phyloP scores from a whole-genome alignment of 2,888 invertebrate species.

The Synanthedon formicaeformis region DNA sequence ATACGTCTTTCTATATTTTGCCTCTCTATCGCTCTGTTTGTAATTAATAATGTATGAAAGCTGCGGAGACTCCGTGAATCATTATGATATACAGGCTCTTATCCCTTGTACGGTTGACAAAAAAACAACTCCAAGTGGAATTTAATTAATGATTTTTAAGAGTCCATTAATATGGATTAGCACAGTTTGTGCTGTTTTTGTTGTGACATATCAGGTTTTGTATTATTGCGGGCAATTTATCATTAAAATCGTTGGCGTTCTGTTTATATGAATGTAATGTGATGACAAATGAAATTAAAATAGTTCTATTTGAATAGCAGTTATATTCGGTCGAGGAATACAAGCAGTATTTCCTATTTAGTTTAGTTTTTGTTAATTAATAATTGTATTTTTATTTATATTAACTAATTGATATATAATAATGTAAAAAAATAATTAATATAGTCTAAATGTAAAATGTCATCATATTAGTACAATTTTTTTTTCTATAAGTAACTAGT shows the following conservation, averaged over 20 bases:
- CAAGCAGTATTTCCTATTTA: no score
- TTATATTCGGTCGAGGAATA: no score
- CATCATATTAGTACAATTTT: no score
- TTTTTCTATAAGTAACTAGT: no score
- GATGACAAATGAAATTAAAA: no score
- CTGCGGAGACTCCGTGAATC: conserved; percentile 45
- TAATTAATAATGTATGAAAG: conserved; percentile 62
- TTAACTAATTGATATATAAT: no score
- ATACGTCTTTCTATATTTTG: conserved; percentile 9
- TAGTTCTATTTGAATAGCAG: no score
- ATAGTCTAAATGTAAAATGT: no score
- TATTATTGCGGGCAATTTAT: neutral
- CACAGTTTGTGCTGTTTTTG: conserved; percentile 19
- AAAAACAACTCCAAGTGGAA: conserved; percentile 12
- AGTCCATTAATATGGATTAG: conserved; percentile 44
- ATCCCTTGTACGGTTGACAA: conserved; percentile 34
- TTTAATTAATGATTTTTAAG: conserved; percentile 19
- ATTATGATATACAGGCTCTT: conserved; percentile 42
- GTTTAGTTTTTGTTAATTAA: no score
- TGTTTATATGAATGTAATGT: neutral
- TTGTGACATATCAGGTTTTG: conserved; percentile 20
- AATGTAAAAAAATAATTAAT: no score
- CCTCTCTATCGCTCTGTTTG: conserved; percentile 29
- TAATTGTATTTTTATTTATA: no score
- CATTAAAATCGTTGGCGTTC: neutral